phyloP scores from a whole-genome alignment of 2,888 invertebrate species.

The Diarsia brunnea region DNA sequence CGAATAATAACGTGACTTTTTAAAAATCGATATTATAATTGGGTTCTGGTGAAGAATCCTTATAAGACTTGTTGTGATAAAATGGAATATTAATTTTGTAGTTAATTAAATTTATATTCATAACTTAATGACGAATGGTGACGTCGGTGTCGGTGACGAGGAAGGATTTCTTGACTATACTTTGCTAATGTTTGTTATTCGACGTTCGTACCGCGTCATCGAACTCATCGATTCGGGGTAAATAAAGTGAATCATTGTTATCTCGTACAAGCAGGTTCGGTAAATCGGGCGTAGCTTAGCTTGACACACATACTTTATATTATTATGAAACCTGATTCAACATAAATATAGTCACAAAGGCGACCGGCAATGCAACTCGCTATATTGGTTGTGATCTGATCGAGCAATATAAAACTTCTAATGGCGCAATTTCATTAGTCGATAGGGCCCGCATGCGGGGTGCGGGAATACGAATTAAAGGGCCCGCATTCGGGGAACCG shows the following conservation, averaged over 20 bases:
- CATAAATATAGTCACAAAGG: slow-evolving; percentile 26
- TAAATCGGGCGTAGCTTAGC: slow-evolving; percentile 53
- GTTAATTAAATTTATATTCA: slow-evolving; percentile 1
- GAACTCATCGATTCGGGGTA: slow-evolving; percentile 55
- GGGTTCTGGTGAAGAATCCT: not conserved
- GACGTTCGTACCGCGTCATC: slow-evolving; percentile 38
- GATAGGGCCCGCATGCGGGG: too few relatives aligned
- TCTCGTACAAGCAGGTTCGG: slow-evolving; percentile 49
- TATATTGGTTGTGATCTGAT: not conserved
- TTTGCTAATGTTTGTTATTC: slow-evolving; percentile 16
- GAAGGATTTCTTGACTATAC: slow-evolving; percentile 23
- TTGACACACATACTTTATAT: slow-evolving; percentile 60
- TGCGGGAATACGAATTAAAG: too few relatives aligned
- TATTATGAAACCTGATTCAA: slow-evolving; percentile 23
- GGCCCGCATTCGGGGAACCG: too few relatives aligned
- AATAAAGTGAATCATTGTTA: slow-evolving; percentile 64
- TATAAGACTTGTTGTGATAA: not conserved
- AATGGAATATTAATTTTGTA: not conserved
- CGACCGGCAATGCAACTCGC: slow-evolving; percentile 1
- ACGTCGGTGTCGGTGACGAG: not conserved
- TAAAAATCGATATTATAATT: not conserved
- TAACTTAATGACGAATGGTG: slow-evolving; percentile 9
- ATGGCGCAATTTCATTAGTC: too few relatives aligned
- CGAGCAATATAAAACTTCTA: too few relatives aligned
- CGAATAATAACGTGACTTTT: slow-evolving; percentile 11